A percentile compares a stretch with the other conserved stretches of the same genome.
phyloP scores from a whole-genome alignment of 1,140 invertebrate species.

The Nasonia giraulti region DNA sequence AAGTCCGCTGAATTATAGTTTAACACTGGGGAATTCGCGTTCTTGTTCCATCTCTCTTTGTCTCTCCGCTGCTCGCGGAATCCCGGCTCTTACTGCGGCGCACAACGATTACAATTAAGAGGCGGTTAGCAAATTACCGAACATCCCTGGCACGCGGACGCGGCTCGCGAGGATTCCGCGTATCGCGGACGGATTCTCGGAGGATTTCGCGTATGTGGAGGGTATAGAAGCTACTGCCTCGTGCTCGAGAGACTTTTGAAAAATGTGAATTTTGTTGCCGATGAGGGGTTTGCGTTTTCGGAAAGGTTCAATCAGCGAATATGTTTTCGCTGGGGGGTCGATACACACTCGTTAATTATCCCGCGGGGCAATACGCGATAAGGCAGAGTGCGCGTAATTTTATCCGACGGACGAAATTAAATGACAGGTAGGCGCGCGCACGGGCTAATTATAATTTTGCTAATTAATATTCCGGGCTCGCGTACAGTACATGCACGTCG shows the following conservation, averaged over 20 bases:
- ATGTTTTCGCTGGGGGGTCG: neutral
- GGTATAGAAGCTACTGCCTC: neutral
- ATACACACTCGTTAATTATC: conserved; percentile 15
- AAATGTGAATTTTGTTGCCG: neutral
- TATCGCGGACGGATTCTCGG: conserved; percentile 51
- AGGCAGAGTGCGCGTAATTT: conserved; percentile 9
- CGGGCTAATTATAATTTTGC: conserved; percentile 29
- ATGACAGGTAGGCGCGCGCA: neutral
- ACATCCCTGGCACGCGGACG: conserved; percentile 65
- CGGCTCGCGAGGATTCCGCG: conserved; percentile 60
- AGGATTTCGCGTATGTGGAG: neutral
- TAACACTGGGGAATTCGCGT: conserved; percentile 71
- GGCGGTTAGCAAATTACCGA: conserved; percentile 72
- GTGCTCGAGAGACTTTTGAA: neutral
- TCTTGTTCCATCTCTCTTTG: conserved; percentile 58
- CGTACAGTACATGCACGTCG: too few relatives aligned
- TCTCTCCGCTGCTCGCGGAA: conserved; percentile 58
- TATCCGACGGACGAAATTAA: conserved; percentile 26
- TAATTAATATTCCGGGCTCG: conserved; percentile 28
- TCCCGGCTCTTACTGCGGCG: conserved; percentile 56
- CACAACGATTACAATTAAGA: conserved; percentile 74
- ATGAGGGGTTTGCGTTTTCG: neutral
- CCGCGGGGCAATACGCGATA: neutral
- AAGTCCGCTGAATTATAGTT: conserved; percentile 69
- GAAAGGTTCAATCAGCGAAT: neutral